Percentiles rank a stretch among this genome's conserved stretches.
phyloP scores from a whole-genome alignment of 2,113 vertebrate species.

The Semnopithecus entellus region DNA sequence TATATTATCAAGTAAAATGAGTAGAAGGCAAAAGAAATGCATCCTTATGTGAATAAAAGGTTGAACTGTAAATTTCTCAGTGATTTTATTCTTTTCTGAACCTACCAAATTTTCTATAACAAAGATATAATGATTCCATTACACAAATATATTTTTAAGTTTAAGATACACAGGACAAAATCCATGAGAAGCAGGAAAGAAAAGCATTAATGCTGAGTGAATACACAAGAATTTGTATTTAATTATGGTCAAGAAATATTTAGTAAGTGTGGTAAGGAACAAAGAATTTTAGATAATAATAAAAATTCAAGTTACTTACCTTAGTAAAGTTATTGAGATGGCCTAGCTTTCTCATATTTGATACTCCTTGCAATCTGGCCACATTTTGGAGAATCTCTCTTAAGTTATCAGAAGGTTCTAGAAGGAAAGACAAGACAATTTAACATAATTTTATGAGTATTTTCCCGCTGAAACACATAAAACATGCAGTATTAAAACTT shows the following conservation, averaged over 20 bases:
- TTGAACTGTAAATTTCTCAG: not conserved
- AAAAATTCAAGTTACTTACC: constrained; percentile 84
- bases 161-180: constrained; percentile 33
- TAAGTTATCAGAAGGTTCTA: constrained; percentile 97
- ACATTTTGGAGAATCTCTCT: constrained; percentile 99
- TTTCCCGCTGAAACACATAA: constrained; percentile 1
- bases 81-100: constrained; percentile 14
- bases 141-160: constrained; percentile 28
- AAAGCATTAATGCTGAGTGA: constrained; percentile 11
- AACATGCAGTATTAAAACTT: constrained; percentile 11
- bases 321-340: constrained; percentile 99
- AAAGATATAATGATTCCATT: not conserved
- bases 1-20: not conserved
- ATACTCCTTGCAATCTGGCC: constrained; percentile 96
- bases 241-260: not conserved
- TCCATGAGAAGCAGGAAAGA: constrained; percentile 3
- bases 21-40: not conserved
- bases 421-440: constrained; percentile 72
- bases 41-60: not conserved
- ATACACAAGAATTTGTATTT: constrained; percentile 8
- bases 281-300: not conserved
- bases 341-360: constrained; percentile 99
- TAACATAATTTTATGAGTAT: constrained; percentile 16
- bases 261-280: not conserved
- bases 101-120: not conserved